Percentiles rank a stretch among this genome's conserved stretches.
These are phyloP conservation scores for Allolobophora icterica DNA, from an alignment of 2,888 invertebrate genomes.

Conservation along the genomic window DNA sequence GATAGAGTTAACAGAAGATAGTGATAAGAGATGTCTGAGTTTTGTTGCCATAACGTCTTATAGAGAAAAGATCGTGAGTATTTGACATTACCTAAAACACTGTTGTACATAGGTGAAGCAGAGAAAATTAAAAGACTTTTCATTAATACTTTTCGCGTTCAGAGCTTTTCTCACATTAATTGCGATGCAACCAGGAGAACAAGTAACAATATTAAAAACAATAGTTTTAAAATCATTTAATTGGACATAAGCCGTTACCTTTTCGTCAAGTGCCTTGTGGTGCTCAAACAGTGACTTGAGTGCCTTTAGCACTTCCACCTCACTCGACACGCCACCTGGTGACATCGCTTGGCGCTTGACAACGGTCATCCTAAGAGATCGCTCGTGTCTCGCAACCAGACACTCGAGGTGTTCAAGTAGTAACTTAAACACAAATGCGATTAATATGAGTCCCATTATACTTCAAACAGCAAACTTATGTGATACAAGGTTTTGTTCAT, in stretches of 20 bases:
- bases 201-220: not conserved
- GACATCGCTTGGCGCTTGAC: slow-evolving; percentile 97
- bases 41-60: too few relatives aligned
- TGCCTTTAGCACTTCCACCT: slow-evolving; percentile 98
- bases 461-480: not conserved
- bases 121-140: too few relatives aligned
- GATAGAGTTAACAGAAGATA: too few relatives aligned
- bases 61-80: too few relatives aligned
- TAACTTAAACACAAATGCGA: slow-evolving; percentile 73
- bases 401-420: slow-evolving; percentile 98
- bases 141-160: too few relatives aligned
- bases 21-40: too few relatives aligned
- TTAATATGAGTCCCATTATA: too few relatives aligned
- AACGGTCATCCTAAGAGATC: slow-evolving; percentile 97
- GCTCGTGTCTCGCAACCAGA: slow-evolving; percentile 96
- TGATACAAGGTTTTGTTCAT: too few relatives aligned
- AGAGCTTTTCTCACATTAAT: too few relatives aligned
- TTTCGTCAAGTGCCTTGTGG: slow-evolving; percentile 87
- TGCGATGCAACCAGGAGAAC: too few relatives aligned
- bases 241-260: not conserved
- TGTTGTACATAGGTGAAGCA: too few relatives aligned
- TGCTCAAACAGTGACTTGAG: slow-evolving; percentile 99
- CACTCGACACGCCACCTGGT: slow-evolving; percentile 96
- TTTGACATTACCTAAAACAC: too few relatives aligned
- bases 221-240: slow-evolving; percentile 8